These are phyloP conservation scores for Polydrusus tereticollis DNA, from an alignment of 2,888 invertebrate species.

Conservation along the genomic window DNA sequence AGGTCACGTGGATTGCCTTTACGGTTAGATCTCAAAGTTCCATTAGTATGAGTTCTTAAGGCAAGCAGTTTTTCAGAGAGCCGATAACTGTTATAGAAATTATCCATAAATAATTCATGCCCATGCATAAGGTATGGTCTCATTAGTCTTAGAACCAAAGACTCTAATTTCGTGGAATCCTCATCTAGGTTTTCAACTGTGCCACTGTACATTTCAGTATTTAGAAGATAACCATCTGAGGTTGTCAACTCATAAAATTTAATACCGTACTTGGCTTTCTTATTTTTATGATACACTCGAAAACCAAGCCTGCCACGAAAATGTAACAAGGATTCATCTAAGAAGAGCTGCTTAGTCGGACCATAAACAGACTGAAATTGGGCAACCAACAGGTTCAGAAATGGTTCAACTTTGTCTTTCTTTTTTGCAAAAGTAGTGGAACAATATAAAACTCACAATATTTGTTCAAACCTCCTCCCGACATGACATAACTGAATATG, in stretches of 20 bases:
- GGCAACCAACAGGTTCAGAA: no score
- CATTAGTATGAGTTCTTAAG: no score
- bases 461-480: no score
- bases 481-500: constrained; percentile 32
- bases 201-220: neutral
- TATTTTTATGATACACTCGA: neutral
- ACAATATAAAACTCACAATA: no score
- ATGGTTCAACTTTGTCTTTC: constrained; percentile 27
- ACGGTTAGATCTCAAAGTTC: neutral
- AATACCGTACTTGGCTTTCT: neutral
- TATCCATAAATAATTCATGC: neutral
- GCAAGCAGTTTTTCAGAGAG: neutral
- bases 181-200: neutral
- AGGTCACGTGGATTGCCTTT: neutral
- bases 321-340: no score
- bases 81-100: neutral
- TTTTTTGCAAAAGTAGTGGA: no score
- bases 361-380: neutral
- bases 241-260: neutral
- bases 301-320: neutral
- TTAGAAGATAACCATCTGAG: neutral
- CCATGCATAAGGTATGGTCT: no score
- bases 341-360: no score
- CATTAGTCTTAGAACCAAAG: no score
- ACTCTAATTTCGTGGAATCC: no score